Conservation (phyloP, 2,113 vertebrate genomes). For the Myxocyprinus asiaticus region DNA sequence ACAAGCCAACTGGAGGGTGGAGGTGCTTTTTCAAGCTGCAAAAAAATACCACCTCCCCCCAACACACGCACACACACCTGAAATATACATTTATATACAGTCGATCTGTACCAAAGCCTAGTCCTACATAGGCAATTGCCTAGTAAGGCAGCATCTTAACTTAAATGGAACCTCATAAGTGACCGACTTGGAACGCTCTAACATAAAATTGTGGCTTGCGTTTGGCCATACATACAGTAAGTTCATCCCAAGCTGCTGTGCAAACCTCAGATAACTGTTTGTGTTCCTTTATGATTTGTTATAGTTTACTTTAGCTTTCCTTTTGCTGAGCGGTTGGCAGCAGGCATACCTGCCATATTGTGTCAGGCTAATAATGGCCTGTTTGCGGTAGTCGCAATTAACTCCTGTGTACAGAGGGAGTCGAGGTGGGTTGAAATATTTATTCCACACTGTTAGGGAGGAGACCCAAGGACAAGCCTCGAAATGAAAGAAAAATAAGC, state of each 20-base stretch:
- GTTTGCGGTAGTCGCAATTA: slow-evolving; percentile 40
- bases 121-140: too few relatives aligned
- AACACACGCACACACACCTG: slow-evolving; percentile 11
- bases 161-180: too few relatives aligned
- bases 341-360: not conserved
- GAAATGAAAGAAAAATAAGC: slow-evolving; percentile 54
- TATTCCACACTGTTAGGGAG: slow-evolving; percentile 44
- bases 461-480: slow-evolving; percentile 44
- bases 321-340: not conserved
- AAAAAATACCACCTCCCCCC: slow-evolving; percentile 30
- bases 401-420: slow-evolving; percentile 48
- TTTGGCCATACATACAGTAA: too few relatives aligned
- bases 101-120: not conserved
- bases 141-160: not conserved
- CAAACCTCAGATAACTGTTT: not conserved
- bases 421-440: slow-evolving; percentile 41
- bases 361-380: not conserved
- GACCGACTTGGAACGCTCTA: too few relatives aligned
- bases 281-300: slow-evolving; percentile 33
- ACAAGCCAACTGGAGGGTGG: slow-evolving; percentile 64
- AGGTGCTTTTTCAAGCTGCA: slow-evolving; percentile 39
- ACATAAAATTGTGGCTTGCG: too few relatives aligned
- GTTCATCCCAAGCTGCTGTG: not conserved
- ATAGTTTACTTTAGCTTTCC: slow-evolving; percentile 1
- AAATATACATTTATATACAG: not conserved